phyloP scores from a whole-genome alignment of 2,113 vertebrate species.

The Asarcornis scutulata region DNA sequence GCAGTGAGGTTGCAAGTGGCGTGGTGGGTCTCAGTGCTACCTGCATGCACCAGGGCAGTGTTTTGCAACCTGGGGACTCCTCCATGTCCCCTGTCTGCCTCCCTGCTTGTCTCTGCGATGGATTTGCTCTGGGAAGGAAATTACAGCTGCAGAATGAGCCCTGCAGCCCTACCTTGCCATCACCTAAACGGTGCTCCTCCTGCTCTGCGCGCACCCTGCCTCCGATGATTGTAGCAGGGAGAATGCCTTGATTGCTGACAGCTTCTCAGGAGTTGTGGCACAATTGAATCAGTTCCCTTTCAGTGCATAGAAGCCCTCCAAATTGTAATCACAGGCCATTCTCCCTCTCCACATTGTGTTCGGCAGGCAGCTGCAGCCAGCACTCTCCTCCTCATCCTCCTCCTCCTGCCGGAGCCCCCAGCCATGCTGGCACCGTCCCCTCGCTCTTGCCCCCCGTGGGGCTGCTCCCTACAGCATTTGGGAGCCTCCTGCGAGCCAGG shows the following conservation, averaged over 20 bases:
- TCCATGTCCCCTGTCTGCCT: fast-evolving
- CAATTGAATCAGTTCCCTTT: constrained; percentile 78
- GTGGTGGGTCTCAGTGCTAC: fast-evolving
- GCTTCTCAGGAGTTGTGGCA: constrained; percentile 60
- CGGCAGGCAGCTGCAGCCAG: constrained; percentile 31
- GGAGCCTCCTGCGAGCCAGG: fast-evolving
- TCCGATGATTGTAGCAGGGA: constrained; percentile 25
- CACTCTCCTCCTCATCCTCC: not conserved
- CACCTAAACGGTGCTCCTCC: not conserved
- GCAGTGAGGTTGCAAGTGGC: not conserved
- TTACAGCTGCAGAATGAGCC: not conserved
- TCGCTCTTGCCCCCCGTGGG: not conserved
- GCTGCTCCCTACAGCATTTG: fast-evolving
- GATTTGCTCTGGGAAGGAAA: not conserved
- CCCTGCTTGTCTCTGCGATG: not conserved
- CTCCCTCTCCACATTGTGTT: constrained; percentile 53
- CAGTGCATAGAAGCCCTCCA: constrained; percentile 70
- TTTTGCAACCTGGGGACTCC: not conserved
- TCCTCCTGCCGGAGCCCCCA: not conserved
- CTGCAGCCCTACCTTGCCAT: not conserved
- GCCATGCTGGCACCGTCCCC: not conserved
- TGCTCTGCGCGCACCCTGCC: not conserved
- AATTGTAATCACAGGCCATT: constrained; percentile 74
- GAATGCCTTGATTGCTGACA: constrained; percentile 75
- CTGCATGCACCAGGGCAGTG: not conserved